Percentiles rank a stretch among this genome's conserved stretches.
These are phyloP conservation scores for Syngnathus scovelli DNA, from an alignment of 2,113 vertebrate genomes.

Conservation along the genomic window DNA sequence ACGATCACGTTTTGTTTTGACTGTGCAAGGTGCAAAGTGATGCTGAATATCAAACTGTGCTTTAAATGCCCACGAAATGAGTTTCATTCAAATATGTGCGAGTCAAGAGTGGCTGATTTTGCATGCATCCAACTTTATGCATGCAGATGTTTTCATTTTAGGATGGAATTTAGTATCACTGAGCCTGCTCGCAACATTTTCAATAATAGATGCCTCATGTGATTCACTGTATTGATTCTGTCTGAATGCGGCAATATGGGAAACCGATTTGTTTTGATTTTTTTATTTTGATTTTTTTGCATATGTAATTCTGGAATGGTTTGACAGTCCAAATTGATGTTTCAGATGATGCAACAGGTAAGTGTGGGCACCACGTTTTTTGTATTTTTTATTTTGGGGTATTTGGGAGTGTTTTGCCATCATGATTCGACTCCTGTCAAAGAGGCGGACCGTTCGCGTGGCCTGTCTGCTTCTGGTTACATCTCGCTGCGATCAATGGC, in stretches of 20 bases:
- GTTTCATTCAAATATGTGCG: not conserved
- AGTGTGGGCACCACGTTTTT: not conserved
- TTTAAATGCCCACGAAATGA: not conserved
- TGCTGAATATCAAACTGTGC: not conserved
- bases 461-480: conserved; percentile 11
- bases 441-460: conserved; percentile 12
- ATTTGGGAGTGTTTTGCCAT: conserved; percentile 9
- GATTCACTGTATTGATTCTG: not conserved
- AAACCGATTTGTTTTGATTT: not conserved
- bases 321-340: not conserved
- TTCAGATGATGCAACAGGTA: not conserved
- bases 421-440: no score
- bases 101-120: not conserved
- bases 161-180: not conserved
- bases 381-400: not conserved
- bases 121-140: not conserved
- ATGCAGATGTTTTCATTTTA: not conserved
- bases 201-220: not conserved
- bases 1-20: not conserved
- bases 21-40: not conserved
- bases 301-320: not conserved
- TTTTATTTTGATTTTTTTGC: not conserved
- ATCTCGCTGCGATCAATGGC: conserved; percentile 35
- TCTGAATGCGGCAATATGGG: not conserved
- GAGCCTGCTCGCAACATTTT: not conserved